These are phyloP conservation scores for Candidula unifasciata DNA, from an alignment of 2,888 invertebrate genomes.

Conservation along the genomic window DNA sequence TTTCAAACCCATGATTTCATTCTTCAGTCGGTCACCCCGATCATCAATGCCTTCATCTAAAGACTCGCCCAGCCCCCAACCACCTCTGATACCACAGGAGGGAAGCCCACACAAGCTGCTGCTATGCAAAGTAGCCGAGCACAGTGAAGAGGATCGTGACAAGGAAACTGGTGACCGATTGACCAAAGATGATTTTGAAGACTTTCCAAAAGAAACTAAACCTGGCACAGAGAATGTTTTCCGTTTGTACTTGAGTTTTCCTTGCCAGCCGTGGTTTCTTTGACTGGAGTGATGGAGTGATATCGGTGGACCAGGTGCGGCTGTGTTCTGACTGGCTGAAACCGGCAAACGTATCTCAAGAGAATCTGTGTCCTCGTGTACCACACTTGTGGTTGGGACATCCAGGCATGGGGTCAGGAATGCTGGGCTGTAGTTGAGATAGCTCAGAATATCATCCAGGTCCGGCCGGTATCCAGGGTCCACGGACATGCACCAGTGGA, in stretches of 20 bases:
- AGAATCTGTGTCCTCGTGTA: constrained; percentile 84
- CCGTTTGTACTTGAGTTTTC: constrained; percentile 53
- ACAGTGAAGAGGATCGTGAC: constrained; percentile 16
- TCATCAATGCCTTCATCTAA: neutral
- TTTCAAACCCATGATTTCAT: neutral
- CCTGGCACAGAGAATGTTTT: constrained; percentile 62
- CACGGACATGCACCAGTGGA: constrained; percentile 88
- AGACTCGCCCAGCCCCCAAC: neutral
- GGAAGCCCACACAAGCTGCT: constrained; percentile 51
- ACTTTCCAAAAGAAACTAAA: constrained; percentile 42
- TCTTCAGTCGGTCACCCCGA: neutral
- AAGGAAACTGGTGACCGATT: constrained; percentile 24
- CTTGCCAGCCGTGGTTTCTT: constrained; percentile 47
- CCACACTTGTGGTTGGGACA: constrained; percentile 84
- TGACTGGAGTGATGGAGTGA: constrained; percentile 1
- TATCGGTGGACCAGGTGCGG: constrained; percentile 37
- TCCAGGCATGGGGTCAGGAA: constrained; percentile 89
- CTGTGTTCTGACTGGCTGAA: constrained; percentile 57
- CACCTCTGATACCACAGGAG: constrained; percentile 43
- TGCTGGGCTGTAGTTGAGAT: constrained; percentile 87
- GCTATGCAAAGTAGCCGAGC: constrained; percentile 44
- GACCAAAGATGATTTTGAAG: constrained; percentile 5
- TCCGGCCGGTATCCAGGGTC: constrained; percentile 85
- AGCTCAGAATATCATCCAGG: constrained; percentile 88
- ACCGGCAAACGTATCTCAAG: constrained; percentile 71